A percentile compares a stretch with the other conserved stretches of the same genome.
Conservation (phyloP, 1,140 invertebrate genomes). For the Callitettix versicolor region DNA sequence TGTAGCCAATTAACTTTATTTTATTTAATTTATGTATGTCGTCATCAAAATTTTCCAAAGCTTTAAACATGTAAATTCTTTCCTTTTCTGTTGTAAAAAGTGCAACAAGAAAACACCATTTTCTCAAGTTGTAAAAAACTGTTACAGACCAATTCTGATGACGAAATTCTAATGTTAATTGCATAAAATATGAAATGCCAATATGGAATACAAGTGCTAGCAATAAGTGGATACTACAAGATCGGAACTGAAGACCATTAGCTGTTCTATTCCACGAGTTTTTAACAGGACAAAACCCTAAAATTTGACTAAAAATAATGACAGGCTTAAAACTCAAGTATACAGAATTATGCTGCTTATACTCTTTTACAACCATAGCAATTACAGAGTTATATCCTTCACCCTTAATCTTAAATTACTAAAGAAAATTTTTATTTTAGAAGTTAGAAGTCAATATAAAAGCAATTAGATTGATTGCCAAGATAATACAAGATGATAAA, state of each 20-base stretch:
- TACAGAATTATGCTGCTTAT: not conserved
- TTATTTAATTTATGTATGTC: not conserved
- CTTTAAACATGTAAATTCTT: not conserved
- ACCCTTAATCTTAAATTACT: too few relatives aligned
- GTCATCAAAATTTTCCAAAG: constrained; percentile 1
- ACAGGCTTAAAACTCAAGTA: constrained; percentile 4
- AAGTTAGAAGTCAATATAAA: too few relatives aligned
- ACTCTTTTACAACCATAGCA: too few relatives aligned
- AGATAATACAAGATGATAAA: too few relatives aligned
- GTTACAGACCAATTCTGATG: constrained; percentile 2
- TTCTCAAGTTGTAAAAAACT: not conserved
- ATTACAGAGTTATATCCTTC: too few relatives aligned
- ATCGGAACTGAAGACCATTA: not conserved
- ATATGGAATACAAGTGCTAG: not conserved
- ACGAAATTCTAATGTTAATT: not conserved
- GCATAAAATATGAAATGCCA: not conserved
- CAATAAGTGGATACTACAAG: not conserved
- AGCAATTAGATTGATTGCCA: too few relatives aligned
- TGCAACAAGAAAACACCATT: constrained; percentile 4
- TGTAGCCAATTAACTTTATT: constrained; percentile 1
- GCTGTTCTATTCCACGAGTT: not conserved
- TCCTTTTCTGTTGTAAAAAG: constrained; percentile 3
- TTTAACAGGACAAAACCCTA: not conserved
- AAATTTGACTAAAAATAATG: not conserved
- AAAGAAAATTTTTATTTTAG: too few relatives aligned